Evolutionary conservation across 2,888 invertebrate genomes (phyloP).

Genomic region (Busseola fusca): DNA sequence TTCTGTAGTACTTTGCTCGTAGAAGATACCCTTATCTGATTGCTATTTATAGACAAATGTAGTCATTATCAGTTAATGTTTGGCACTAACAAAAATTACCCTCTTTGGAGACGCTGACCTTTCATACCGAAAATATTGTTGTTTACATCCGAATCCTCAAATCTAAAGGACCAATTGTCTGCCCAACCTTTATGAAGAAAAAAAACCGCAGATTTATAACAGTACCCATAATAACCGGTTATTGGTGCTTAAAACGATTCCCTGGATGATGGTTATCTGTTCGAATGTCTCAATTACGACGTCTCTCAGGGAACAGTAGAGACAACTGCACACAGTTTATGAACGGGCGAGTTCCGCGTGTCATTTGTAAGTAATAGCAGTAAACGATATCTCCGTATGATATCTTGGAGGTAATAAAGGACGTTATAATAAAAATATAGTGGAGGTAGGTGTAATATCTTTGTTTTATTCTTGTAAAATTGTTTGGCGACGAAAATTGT

Average conservation of each 20-base stretch:
- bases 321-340: constrained; percentile 52
- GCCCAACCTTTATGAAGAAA: constrained; percentile 2
- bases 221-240: constrained; percentile 47
- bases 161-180: neutral
- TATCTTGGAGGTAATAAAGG: constrained; percentile 33
- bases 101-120: neutral
- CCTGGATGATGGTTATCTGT: constrained; percentile 52
- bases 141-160: neutral
- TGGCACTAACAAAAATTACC: neutral
- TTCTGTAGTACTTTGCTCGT: neutral
- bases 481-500: neutral
- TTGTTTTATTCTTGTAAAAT: neutral
- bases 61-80: no score
- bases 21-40: neutral
- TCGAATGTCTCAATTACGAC: constrained; percentile 52
- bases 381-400: constrained; percentile 27
- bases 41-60: neutral
- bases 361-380: constrained; percentile 52
- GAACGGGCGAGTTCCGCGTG: constrained; percentile 49
- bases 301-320: constrained; percentile 29
- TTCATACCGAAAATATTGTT: neutral
- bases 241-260: constrained; percentile 43
- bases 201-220: constrained; percentile 39
- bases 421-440: constrained; percentile 15
- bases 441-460: neutral